Percentiles rank a stretch among this genome's conserved stretches.
These are phyloP conservation scores for Cataglyphis altisquamis DNA, from an alignment of 2,888 invertebrate genomes.

Conservation along the genomic window DNA sequence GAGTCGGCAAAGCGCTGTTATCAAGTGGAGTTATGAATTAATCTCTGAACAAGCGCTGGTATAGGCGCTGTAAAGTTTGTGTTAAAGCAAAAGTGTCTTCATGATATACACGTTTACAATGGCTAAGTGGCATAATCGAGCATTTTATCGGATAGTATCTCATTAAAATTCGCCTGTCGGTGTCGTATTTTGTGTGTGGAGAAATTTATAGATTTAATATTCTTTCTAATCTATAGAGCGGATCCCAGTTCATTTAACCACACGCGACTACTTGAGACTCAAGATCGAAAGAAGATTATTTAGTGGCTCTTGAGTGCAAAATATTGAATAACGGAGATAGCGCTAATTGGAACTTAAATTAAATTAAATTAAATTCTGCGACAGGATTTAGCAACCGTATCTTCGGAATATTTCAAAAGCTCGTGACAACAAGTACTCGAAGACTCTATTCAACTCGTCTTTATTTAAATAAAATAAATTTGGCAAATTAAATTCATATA, in stretches of 20 bases:
- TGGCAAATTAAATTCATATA: not conserved
- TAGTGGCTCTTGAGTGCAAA: slow-evolving; percentile 5
- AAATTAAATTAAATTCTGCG: slow-evolving; percentile 38
- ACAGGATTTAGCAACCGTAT: not conserved
- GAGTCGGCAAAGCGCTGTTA: slow-evolving; percentile 17
- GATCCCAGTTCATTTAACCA: slow-evolving; percentile 7
- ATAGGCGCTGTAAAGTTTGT: slow-evolving; percentile 17
- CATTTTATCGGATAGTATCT: not conserved
- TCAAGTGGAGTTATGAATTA: slow-evolving; percentile 64
- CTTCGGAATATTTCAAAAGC: not conserved
- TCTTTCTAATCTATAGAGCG: not conserved
- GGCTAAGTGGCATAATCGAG: slow-evolving; percentile 28
- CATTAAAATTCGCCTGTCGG: not conserved
- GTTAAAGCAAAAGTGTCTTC: not conserved
- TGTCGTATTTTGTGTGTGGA: not conserved
- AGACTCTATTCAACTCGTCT: not conserved
- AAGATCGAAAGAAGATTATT: slow-evolving; percentile 6
- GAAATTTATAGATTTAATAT: slow-evolving; percentile 24
- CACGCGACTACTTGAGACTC: not conserved
- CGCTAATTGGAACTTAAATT: slow-evolving; percentile 39
- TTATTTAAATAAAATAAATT: not conserved
- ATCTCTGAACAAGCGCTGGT: slow-evolving; percentile 44
- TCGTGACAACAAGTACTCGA: not conserved
- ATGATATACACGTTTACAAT: not conserved
- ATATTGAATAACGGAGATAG: not conserved